phyloP scores from a whole-genome alignment of 2,797 vertebrate genomes.

The Tympanoctomys barrerae region DNA sequence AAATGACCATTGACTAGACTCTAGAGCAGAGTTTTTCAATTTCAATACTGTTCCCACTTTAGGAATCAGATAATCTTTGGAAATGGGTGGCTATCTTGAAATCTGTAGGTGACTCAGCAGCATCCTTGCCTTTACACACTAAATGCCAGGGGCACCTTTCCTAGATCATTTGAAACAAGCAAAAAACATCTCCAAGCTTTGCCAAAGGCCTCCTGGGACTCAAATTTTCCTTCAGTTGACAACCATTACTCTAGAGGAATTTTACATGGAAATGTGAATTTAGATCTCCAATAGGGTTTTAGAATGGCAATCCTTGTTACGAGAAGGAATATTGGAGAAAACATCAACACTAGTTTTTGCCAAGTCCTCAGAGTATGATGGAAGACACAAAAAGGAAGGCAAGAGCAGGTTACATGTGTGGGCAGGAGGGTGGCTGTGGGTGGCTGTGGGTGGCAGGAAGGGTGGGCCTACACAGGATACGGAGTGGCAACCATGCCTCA shows the following conservation, averaged over 20 bases:
- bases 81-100: accelerated
- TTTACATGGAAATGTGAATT: neutral
- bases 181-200: neutral
- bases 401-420: neutral
- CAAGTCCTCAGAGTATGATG: neutral
- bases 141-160: neutral
- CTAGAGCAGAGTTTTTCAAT: neutral
- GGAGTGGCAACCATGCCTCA: neutral
- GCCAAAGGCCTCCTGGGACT: neutral
- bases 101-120: neutral
- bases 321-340: neutral
- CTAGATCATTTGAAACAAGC: neutral
- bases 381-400: neutral
- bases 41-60: neutral
- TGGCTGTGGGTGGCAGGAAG: too few relatives aligned
- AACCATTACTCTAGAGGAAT: neutral
- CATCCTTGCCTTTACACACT: neutral
- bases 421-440: neutral
- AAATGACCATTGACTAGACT: slow-evolving; percentile 8
- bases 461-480: neutral
- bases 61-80: neutral
- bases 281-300: neutral
- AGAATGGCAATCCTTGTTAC: neutral
- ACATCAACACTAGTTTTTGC: neutral
- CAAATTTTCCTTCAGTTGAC: neutral